Conservation (phyloP, 2,797 vertebrate species). For the Leptodactylus fallax region DNA sequence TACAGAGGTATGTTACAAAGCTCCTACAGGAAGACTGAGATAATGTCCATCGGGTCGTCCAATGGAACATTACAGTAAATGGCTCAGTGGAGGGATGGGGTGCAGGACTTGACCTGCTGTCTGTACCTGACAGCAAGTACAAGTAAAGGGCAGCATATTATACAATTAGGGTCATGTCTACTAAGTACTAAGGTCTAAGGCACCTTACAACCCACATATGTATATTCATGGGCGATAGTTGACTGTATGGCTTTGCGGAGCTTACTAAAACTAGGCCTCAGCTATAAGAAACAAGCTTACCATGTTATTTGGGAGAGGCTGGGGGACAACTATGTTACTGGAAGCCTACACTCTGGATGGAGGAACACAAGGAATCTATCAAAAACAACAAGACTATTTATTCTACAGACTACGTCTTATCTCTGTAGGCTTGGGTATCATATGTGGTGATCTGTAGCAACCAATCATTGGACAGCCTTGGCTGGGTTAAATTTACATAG, state of each 20-base stretch:
- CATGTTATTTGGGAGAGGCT: neutral
- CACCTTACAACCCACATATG: conserved; percentile 51
- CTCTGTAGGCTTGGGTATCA: neutral
- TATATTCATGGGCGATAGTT: neutral
- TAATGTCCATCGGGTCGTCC: neutral
- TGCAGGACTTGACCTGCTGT: neutral
- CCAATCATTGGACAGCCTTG: neutral
- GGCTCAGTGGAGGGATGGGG: conserved; percentile 29
- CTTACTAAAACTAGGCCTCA: conserved; percentile 28
- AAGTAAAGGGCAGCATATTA: conserved; percentile 9
- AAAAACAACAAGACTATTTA: too few relatives aligned
- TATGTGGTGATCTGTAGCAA: neutral
- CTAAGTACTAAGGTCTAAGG: conserved; percentile 51
- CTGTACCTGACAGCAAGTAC: neutral
- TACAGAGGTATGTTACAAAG: conserved; percentile 59
- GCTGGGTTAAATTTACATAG: too few relatives aligned
- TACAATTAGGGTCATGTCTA: conserved; percentile 23
- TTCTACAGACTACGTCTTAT: neutral
- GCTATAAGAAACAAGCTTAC: neutral
- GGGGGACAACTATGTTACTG: neutral
- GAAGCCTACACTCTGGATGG: conserved; percentile 6
- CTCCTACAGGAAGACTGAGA: conserved; percentile 58
- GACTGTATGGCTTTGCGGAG: conserved; percentile 47
- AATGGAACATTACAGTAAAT: conserved; percentile 30
- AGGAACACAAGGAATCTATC: neutral